A percentile compares a stretch with the other conserved stretches of the same genome.
phyloP scores from a whole-genome alignment of 1,140 invertebrate genomes.

The Copidosoma floridanum region DNA sequence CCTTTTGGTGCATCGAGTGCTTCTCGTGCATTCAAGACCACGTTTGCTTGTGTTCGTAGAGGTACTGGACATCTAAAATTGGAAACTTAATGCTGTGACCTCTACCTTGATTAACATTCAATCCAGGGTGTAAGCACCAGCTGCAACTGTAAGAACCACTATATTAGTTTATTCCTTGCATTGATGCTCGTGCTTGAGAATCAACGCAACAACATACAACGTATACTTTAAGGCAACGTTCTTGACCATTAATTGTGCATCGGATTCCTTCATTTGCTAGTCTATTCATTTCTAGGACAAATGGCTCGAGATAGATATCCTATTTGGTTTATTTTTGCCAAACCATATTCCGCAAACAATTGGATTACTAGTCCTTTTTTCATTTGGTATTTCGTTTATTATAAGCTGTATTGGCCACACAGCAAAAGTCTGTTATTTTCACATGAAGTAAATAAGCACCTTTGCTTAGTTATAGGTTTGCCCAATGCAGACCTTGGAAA shows the following conservation, averaged over 20 bases:
- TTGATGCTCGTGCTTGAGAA: not conserved
- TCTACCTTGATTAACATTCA: not conserved
- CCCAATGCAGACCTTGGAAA: no score
- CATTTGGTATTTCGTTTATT: no score
- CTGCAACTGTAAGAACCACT: not conserved
- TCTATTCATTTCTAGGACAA: not conserved
- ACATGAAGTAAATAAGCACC: no score
- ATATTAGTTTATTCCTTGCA: not conserved
- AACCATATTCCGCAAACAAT: slow-evolving; percentile 9
- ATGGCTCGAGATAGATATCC: not conserved
- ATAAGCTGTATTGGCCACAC: no score
- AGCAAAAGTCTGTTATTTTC: no score
- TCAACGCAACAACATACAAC: not conserved
- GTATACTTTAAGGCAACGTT: not conserved
- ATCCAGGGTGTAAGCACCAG: slow-evolving; percentile 7
- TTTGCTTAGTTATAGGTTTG: no score
- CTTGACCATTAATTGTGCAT: not conserved
- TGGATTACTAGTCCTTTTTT: no score
- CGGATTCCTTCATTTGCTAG: not conserved
- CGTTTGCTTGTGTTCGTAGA: not conserved
- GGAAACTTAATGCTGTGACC: not conserved
- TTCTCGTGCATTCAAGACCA: no score
- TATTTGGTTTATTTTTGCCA: slow-evolving; percentile 1
- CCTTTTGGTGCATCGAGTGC: not conserved
- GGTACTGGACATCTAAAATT: not conserved